phyloP scores from a whole-genome alignment of 2,113 vertebrate species.

The Carollia perspicillata region DNA sequence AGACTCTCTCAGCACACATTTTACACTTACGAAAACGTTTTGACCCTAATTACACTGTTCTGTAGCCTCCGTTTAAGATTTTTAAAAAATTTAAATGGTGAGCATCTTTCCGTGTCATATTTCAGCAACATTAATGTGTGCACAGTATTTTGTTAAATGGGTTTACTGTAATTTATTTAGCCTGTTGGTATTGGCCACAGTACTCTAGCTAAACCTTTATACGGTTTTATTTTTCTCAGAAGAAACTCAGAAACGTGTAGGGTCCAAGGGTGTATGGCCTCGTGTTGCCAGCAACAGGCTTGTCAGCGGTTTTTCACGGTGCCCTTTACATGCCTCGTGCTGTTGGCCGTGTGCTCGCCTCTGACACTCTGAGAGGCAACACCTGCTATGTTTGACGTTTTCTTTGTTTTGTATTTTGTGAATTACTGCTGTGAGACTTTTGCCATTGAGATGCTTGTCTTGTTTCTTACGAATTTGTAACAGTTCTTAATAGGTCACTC shows the following conservation, averaged over 20 bases:
- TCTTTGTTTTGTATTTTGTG: neutral
- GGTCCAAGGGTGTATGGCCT: neutral
- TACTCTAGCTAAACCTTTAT: neutral
- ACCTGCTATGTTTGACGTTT: neutral
- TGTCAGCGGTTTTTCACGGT: neutral
- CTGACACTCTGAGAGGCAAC: neutral
- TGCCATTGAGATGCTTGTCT: neutral
- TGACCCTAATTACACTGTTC: neutral
- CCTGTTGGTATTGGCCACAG: neutral
- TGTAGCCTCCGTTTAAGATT: neutral
- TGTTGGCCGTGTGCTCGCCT: neutral
- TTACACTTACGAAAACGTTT: neutral
- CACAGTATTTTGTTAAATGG: neutral
- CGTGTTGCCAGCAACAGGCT: neutral
- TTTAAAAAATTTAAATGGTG: neutral
- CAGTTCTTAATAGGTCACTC: neutral
- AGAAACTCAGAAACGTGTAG: neutral
- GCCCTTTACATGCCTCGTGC: neutral
- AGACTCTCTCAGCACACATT: neutral
- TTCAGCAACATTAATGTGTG: neutral
- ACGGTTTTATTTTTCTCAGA: neutral
- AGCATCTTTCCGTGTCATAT: neutral
- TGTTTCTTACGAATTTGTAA: conserved; percentile 2
- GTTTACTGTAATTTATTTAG: neutral
- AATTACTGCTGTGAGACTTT: neutral